Base-by-base conservation (phyloP, 2,797 vertebrate genomes). In the Hemibagrus guttatus region DNA sequence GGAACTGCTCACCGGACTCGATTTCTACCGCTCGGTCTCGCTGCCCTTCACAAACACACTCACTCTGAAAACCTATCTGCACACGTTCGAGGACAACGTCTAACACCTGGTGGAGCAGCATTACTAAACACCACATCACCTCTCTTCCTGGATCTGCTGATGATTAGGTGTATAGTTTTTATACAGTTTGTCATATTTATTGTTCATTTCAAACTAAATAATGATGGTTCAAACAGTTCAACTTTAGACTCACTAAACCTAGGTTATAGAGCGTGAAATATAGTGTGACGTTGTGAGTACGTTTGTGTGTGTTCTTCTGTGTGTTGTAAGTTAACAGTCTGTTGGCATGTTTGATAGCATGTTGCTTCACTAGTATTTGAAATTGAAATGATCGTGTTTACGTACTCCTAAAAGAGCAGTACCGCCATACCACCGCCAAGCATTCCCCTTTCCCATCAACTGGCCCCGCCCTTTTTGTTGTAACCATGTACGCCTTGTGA, bases 41-140 rank as follows among this genome's bases (percentile, higher is more conserved):
- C 95, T 96, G 89, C 96, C 95, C 89, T 97, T 97, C 90, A 93
- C 94, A 87, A 95, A 95, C 92, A 95, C 96, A 87, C 97, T 99
- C 84, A 94, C 95, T 79, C 95, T 99, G 91, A 99, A 99, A 93
- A 99, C 98, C 87, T 96, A 96, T 92, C 92, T 99, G 96, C 95
- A 97, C 93, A 98, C 97, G 0, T 98, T 98, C 3, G 98, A 99
- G 95, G 95, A 95, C 23, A 97, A 98, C 89, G 96, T 97, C 94
- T 99, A 96, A 88, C 42, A 5, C 2, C 14, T 64, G 58, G 52
- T 39, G 31, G 66, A 31, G 56, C 35, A n/a, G 35, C 76, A 74
- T 80, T 39, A 6, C 28, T 52, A 68, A 68, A 42, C 76, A 54
- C 84, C 83, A 84, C 56, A 49, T 69, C 80, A 63, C 59, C 63